Evolutionary conservation across 1,140 invertebrate genomes (phyloP).

Genomic region (Mycetomoellerius zeteki): DNA sequence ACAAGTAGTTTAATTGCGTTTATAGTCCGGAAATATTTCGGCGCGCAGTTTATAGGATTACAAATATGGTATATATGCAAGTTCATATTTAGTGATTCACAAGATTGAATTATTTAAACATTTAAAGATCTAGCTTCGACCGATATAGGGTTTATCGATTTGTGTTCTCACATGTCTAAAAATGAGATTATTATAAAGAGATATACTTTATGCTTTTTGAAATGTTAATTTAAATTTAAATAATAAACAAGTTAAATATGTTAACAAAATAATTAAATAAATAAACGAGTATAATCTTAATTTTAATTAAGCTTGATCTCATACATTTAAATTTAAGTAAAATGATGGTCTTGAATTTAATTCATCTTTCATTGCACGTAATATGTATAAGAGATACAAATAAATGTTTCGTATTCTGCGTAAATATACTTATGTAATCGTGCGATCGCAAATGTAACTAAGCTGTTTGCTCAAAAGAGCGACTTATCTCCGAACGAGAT

Average conservation of each 20-base stretch:
- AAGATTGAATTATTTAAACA: too few relatives aligned
- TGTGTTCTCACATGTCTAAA: too few relatives aligned
- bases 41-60: too few relatives aligned
- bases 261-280: not conserved
- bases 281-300: not conserved
- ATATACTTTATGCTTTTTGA: not conserved
- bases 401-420: not conserved
- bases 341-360: not conserved
- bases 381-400: not conserved
- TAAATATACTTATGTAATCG: not conserved
- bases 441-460: not conserved
- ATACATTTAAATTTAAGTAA: not conserved
- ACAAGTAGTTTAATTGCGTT: too few relatives aligned
- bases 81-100: too few relatives aligned
- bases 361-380: not conserved
- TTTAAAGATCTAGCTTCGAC: too few relatives aligned
- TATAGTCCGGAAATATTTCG: too few relatives aligned
- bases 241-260: not conserved
- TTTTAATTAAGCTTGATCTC: not conserved
- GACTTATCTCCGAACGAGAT: constrained; percentile 16
- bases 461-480: constrained; percentile 32
- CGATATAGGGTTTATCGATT: too few relatives aligned
- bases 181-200: too few relatives aligned
- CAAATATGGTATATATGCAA: too few relatives aligned
- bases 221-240: not conserved